Evolutionary conservation across 2,888 invertebrate genomes (phyloP), one percentile per base, ranked within the genome.

Genomic region (Pammene fasciana): DNA sequence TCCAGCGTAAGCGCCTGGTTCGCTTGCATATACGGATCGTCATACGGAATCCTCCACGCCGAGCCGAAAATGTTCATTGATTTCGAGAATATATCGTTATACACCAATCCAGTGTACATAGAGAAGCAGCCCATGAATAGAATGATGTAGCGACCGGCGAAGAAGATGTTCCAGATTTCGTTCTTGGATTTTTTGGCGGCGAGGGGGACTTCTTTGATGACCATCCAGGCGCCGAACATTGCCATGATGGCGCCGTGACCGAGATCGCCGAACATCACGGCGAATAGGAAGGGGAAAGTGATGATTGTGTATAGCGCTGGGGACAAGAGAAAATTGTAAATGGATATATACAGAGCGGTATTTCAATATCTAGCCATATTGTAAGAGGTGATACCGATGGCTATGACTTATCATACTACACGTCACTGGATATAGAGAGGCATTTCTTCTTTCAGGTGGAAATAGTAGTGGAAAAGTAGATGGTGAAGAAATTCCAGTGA

Each of bases 91-190:
- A 97, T 94, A 82, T 99, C 99, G 87, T 99, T 99, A 89, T 99
- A 99, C 72, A 99, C 97, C 6, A 99, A 77, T 0, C 99, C 99
- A 34, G 99, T 99, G 92, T 99, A 99, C 94, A 99, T 97, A 0
- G 99, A 99, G 90, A 99, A 99, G 14, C 96, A 87, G 7, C 99
- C 99, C 99, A 99, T 99, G 76, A 99, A 94, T 50, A 99, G 94
- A 61, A 99, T 97, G 72, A 99, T 98, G 90, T 99, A 99, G 55
- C 99, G 97, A 65, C 99, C 99, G 72, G 97, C 97, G 88, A 99
- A 99, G 94, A 99, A 99, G 64, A 98, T 99, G 87, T 97, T 98
- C 97, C 98, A 99, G 78, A 99, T 99, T 95, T 98, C 97, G 83
- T 94, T 96, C 79, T 88, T 94, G 11, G 94, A 93, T 76, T 96